Conservation (phyloP, 2,113 vertebrate species). For the Orycteropus afer region DNA sequence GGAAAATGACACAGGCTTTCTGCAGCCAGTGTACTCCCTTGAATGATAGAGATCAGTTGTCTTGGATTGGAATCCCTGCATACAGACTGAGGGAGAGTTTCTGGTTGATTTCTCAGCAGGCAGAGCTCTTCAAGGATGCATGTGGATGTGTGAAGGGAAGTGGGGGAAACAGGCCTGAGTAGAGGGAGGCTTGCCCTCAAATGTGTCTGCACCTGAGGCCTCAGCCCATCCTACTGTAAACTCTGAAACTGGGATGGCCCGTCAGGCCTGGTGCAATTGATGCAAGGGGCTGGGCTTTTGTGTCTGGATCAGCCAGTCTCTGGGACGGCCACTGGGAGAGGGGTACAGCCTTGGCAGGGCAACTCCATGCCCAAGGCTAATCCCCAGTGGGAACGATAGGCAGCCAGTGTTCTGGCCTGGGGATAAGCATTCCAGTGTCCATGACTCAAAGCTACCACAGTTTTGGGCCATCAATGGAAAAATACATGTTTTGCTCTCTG, state of each 20-base stretch:
- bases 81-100: neutral
- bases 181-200: neutral
- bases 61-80: neutral
- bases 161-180: neutral
- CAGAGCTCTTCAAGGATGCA: neutral
- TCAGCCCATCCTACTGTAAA: neutral
- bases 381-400: neutral
- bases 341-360: neutral
- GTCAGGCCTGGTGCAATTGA: neutral
- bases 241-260: neutral
- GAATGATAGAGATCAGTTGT: neutral
- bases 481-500: neutral
- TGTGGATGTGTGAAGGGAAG: neutral
- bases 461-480: neutral
- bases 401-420: neutral
- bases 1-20: neutral
- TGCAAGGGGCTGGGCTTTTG: neutral
- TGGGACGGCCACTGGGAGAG: neutral
- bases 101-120: neutral
- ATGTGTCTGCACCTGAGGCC: neutral
- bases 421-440: neutral
- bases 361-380: too few species aligned
- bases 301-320: too few species aligned
- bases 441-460: too few species aligned
- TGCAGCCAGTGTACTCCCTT: neutral